phyloP scores from a whole-genome alignment of 2,888 invertebrate genomes.

The Phalangium opilio region DNA sequence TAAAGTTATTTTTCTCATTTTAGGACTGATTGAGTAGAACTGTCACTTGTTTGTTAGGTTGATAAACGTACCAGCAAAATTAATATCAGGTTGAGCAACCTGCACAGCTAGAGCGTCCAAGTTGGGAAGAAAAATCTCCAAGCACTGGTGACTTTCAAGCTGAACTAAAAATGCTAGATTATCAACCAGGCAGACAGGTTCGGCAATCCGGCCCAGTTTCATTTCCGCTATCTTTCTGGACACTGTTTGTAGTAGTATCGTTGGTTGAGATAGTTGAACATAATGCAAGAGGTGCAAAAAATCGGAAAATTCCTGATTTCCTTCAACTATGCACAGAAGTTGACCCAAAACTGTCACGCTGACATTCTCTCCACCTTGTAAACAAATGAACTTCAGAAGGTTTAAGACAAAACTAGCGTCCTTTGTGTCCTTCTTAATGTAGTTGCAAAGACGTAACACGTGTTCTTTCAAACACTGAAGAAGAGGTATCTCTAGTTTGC shows the following conservation, averaged over 20 bases:
- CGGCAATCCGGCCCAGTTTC: conserved; percentile 12
- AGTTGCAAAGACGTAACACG: conserved; percentile 10
- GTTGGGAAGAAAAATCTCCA: conserved; percentile 11
- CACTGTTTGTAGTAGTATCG: conserved; percentile 12
- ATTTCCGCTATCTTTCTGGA: conserved; percentile 16
- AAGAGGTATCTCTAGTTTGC: conserved; percentile 13
- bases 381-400: conserved; percentile 14
- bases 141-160: conserved; percentile 9
- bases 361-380: conserved; percentile 15
- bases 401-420: conserved; percentile 15
- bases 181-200: conserved; percentile 15
- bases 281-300: conserved; percentile 13
- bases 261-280: conserved; percentile 15
- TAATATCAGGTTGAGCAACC: conserved; percentile 6
- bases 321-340: conserved; percentile 12
- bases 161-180: conserved; percentile 15
- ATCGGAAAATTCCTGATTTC: conserved; percentile 5
- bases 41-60: too few species aligned
- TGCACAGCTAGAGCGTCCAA: conserved; percentile 15
- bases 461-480: conserved; percentile 14
- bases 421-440: conserved; percentile 11
- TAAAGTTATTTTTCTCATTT: too few species aligned
- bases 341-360: conserved; percentile 13
- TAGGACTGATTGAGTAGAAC: too few species aligned
- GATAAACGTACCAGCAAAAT: conserved; percentile 8